phyloP scores from a whole-genome alignment of 2,888 invertebrate genomes.

The Camponotus fellah region DNA sequence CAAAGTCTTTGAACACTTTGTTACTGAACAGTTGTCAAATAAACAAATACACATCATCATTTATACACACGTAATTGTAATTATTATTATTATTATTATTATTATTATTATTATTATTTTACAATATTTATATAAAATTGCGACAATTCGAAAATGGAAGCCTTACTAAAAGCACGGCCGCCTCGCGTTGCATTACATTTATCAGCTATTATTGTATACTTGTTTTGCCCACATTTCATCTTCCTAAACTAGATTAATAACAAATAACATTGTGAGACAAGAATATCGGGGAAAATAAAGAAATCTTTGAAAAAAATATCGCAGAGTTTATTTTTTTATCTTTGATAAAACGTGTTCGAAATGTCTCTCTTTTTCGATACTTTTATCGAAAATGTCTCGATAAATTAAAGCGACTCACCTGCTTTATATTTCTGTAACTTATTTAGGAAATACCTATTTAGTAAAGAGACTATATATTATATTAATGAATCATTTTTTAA shows the following conservation, averaged over 20 bases:
- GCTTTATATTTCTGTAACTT: neutral
- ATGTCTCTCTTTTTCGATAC: neutral
- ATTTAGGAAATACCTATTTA: neutral
- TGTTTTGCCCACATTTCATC: slow-evolving; percentile 80
- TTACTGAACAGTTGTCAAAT: slow-evolving; percentile 26
- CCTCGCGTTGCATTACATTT: slow-evolving; percentile 78
- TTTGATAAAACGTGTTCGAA: neutral
- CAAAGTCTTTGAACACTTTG: neutral
- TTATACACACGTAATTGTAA: slow-evolving; percentile 63
- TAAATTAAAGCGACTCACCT: neutral
- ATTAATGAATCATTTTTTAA: neutral
- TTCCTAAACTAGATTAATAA: slow-evolving; percentile 78
- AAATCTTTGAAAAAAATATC: slow-evolving; percentile 60
- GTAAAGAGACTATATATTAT: neutral
- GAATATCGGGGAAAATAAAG: slow-evolving; percentile 74
- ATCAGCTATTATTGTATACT: slow-evolving; percentile 73
- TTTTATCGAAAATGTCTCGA: neutral
- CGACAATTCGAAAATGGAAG: slow-evolving; percentile 60
- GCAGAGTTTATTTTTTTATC: slow-evolving; percentile 29
- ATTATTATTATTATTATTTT: slow-evolving; percentile 56
- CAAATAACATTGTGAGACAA: slow-evolving; percentile 79
- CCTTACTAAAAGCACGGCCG: slow-evolving; percentile 66
- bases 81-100: slow-evolving; percentile 46
- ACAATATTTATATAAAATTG: slow-evolving; percentile 50
- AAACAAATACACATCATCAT: slow-evolving; percentile 66